Conservation (phyloP, 1,140 invertebrate species). For the Drosophila albomicans region DNA sequence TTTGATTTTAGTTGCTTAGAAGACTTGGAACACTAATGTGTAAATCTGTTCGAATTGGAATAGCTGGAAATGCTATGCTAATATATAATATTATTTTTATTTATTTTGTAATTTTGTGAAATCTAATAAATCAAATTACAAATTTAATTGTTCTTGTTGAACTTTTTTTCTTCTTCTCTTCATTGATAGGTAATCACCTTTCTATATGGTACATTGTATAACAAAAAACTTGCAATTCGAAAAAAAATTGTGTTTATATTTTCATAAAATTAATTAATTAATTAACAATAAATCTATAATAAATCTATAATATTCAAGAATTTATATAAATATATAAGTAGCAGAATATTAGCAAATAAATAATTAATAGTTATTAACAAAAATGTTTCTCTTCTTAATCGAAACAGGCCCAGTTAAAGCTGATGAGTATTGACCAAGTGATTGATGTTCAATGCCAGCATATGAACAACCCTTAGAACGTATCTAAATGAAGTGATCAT, state of each 20-base stretch:
- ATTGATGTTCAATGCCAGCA: slow-evolving; percentile 69
- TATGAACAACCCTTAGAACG: slow-evolving; percentile 54
- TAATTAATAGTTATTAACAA: slow-evolving; percentile 14
- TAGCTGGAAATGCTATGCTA: too few relatives aligned
- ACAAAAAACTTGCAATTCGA: neutral
- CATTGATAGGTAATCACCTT: too few relatives aligned
- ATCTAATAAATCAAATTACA: too few relatives aligned
- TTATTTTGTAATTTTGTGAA: too few relatives aligned
- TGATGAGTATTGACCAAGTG: neutral
- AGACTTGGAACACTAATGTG: too few relatives aligned
- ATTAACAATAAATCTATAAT: neutral
- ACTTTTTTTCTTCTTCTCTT: too few relatives aligned
- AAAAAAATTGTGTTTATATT: neutral
- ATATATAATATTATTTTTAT: too few relatives aligned
- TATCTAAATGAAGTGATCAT: slow-evolving; percentile 63
- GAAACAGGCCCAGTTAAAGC: slow-evolving; percentile 10
- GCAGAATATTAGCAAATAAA: neutral
- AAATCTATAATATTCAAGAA: slow-evolving; percentile 5
- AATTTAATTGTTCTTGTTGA: too few relatives aligned
- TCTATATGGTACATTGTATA: too few relatives aligned
- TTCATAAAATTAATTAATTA: neutral
- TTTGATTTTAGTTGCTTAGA: too few relatives aligned
- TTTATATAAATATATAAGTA: slow-evolving; percentile 8
- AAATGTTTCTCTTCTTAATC: slow-evolving; percentile 7
- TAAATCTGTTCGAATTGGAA: too few relatives aligned